Percentiles rank a stretch among this genome's conserved stretches.
Evolutionary conservation across 2,113 vertebrate species (phyloP).

Genomic region (Dipodomys stephensi): DNA sequence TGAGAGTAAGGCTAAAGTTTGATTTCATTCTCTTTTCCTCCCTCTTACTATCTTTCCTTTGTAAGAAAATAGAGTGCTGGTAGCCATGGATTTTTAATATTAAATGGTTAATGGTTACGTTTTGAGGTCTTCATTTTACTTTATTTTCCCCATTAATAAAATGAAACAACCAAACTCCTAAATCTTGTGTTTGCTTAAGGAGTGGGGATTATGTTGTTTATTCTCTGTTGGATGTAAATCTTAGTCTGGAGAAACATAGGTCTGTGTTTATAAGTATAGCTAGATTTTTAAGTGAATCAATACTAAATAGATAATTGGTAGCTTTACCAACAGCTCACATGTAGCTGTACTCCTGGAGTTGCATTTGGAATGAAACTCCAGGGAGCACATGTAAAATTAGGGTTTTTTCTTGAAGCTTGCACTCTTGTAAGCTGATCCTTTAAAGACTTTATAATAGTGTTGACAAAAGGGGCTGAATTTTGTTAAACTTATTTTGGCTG

Average conservation of each 20-base stretch:
- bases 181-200: slow-evolving; percentile 1
- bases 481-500: slow-evolving; percentile 62
- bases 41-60: background rate
- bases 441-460: slow-evolving; percentile 61
- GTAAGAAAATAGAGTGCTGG: background rate
- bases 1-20: background rate
- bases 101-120: background rate
- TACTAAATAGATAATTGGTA: slow-evolving; percentile 57
- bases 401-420: slow-evolving; percentile 52
- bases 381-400: slow-evolving; percentile 46
- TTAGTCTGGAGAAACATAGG: slow-evolving; percentile 16
- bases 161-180: slow-evolving; percentile 14
- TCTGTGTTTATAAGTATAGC: background rate
- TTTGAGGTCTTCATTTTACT: slow-evolving; percentile 41
- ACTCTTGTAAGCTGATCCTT: background rate
- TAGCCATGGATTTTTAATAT: slow-evolving; percentile 20
- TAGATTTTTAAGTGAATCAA: slow-evolving; percentile 67
- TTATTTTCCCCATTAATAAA: background rate
- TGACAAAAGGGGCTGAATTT: slow-evolving; percentile 32
- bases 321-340: slow-evolving; percentile 15
- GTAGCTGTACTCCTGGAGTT: slow-evolving; percentile 40
- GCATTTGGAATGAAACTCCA: slow-evolving; percentile 28
- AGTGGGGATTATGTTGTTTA: slow-evolving; percentile 23
- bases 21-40: background rate
- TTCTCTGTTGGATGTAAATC: slow-evolving; percentile 10